phyloP scores from a whole-genome alignment of 2,797 vertebrate species.

The Pipistrellus pipistrellus region DNA sequence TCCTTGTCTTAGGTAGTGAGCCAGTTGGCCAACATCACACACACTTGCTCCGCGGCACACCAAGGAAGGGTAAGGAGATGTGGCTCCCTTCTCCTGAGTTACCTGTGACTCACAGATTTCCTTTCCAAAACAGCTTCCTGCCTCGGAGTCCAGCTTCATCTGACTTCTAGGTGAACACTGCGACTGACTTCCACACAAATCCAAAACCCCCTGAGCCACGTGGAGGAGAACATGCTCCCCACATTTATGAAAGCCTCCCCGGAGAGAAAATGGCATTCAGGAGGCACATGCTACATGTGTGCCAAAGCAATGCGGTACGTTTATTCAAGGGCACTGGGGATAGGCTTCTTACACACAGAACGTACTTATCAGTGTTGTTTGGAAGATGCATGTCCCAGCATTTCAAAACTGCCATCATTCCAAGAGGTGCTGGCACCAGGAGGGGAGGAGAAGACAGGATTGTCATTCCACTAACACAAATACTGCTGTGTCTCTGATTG shows the following conservation, averaged over 20 bases:
- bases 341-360: not conserved
- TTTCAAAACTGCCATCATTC: slow-evolving; percentile 62
- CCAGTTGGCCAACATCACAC: not conserved
- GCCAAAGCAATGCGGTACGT: not conserved
- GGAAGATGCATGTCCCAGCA: not conserved
- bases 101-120: not conserved
- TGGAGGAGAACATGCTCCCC: not conserved
- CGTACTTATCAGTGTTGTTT: slow-evolving; percentile 5
- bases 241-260: not conserved
- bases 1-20: not conserved
- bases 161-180: not conserved
- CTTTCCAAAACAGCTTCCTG: slow-evolving; percentile 37
- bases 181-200: not conserved
- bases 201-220: not conserved
- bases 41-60: not conserved
- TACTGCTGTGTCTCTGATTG: not conserved
- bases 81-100: not conserved
- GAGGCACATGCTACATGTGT: not conserved
- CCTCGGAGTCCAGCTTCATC: not conserved
- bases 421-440: not conserved
- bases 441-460: not conserved
- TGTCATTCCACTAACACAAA: not conserved
- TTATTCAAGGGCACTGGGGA: not conserved
- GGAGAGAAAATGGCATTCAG: not conserved
- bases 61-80: not conserved